Evolutionary conservation across 2,797 vertebrate genomes (phyloP).

Genomic region (Scolopax rusticola): DNA sequence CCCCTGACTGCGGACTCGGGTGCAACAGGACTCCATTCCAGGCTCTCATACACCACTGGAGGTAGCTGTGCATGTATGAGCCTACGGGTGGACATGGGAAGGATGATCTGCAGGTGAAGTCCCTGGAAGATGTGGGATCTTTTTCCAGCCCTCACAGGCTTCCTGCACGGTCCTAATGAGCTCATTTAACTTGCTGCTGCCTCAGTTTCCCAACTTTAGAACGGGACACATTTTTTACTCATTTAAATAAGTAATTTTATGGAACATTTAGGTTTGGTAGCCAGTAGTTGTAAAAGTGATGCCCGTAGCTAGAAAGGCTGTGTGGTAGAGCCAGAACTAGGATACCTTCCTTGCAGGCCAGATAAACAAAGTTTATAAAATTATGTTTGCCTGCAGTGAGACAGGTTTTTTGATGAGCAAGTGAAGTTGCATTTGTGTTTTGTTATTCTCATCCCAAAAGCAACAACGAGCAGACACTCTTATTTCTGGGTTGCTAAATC

Average conservation of each 20-base stretch:
- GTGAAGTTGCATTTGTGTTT: background rate
- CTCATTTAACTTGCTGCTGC: background rate
- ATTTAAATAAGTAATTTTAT: background rate
- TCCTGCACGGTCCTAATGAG: background rate
- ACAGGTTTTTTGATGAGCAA: background rate
- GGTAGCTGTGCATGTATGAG: background rate
- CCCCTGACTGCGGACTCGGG: background rate
- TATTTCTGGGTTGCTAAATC: constrained; percentile 12
- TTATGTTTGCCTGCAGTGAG: background rate
- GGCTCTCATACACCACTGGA: background rate
- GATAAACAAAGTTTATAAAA: background rate
- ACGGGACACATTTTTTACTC: background rate
- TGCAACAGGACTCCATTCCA: fast-evolving
- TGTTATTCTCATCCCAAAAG: background rate
- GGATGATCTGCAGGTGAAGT: fast-evolving
- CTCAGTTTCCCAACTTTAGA: background rate
- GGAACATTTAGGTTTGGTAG: background rate
- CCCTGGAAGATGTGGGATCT: background rate
- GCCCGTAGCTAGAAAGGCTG: background rate
- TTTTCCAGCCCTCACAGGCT: background rate
- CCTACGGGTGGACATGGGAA: background rate
- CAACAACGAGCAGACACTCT: background rate
- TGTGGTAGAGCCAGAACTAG: background rate
- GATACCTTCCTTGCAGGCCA: background rate
- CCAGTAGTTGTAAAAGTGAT: background rate